Evolutionary conservation across 2,888 invertebrate species (phyloP), one percentile per base, ranked within the genome.

Genomic region (Heliconius ethilla): DNA sequence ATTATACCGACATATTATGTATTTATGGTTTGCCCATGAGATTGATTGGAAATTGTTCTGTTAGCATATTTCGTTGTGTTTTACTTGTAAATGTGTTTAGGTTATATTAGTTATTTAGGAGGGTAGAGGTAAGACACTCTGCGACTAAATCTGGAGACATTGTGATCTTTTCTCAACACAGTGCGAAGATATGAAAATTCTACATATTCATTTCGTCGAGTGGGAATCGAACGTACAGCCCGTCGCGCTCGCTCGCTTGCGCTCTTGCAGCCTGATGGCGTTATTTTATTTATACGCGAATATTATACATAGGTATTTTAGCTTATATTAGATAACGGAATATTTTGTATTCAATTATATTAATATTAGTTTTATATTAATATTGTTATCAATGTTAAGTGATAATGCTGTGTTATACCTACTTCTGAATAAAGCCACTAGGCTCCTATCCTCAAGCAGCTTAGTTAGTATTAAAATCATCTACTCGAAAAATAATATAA

Each of bases 41-140:
- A n/a, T 22, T 70, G 70, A 70, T 70, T 70, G 10, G 70, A 70
- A 33, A n/a, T 29, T 70, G 13, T 51, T 22, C n/a, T 55, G n/a
- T 55, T 6, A 37, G 11, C 66, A 67, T 37, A n/a, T 67, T 67
- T 11, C 22, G 37, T 67, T 67, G 37, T 67, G 37, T 29, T n/a
- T n/a, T 37, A 67, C 37, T 33, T 67, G 6, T 15, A 27, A 15
- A 63, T 27, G 1, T 15, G 11, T 45, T 45, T 45, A 45, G 15
- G 15, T 45, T 15, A 15, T 45, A 45, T 45, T 45, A 15, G 15
- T 15, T 45, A 10, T 45, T 45, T 45, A 15, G 5, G 11, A 45
- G 45, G 0, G 15, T 45, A 45, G 15, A 33, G 7, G 45, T 45
- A 6, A 45, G 15, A 45, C 15, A 6, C 45, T 45, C 1, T 9